Conservation (phyloP, 2,113 vertebrate species). For the Pagrus major region DNA sequence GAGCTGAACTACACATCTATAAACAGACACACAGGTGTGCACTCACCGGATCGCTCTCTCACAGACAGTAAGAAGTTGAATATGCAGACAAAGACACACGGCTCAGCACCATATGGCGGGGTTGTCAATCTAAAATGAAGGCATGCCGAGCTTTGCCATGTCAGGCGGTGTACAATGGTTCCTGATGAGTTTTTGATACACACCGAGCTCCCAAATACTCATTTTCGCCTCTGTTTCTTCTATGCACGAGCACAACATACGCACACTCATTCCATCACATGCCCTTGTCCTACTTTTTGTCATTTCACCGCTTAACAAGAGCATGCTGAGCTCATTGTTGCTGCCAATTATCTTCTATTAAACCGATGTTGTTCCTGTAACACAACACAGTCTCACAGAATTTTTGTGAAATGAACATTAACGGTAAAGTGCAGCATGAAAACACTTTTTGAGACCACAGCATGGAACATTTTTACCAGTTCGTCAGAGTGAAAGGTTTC, state of each 20-base stretch:
- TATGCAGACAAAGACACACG: conserved; percentile 46
- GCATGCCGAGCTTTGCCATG: conserved; percentile 51
- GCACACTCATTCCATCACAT: conserved; percentile 18
- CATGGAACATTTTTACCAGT: conserved; percentile 26
- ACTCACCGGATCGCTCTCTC: conserved; percentile 32
- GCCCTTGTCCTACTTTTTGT: conserved; percentile 33
- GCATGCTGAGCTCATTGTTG: conserved; percentile 58
- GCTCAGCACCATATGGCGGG: conserved; percentile 70
- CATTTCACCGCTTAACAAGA: conserved; percentile 59
- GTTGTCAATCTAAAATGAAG: conserved; percentile 61
- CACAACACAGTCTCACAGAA: conserved; percentile 30
- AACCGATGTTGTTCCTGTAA: conserved; percentile 47
- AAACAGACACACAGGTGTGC: conserved; percentile 47
- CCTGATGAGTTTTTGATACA: conserved; percentile 40
- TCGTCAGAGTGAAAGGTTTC: conserved; percentile 16
- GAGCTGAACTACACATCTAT: conserved; percentile 8
- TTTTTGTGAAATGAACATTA: conserved; percentile 15
- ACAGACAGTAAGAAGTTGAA: conserved; percentile 43
- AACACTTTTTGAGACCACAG: conserved; percentile 22
- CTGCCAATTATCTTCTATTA: conserved; percentile 52
- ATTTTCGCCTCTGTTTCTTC: conserved; percentile 13
- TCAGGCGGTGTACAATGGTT: conserved; percentile 28
- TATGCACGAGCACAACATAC: conserved; percentile 5
- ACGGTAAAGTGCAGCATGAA: neutral
- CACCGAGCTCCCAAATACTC: neutral